A percentile compares a stretch with the other conserved stretches of the same genome.
These are phyloP conservation scores for Erebia aethiops DNA, from an alignment of 2,888 invertebrate genomes.

Conservation along the genomic window DNA sequence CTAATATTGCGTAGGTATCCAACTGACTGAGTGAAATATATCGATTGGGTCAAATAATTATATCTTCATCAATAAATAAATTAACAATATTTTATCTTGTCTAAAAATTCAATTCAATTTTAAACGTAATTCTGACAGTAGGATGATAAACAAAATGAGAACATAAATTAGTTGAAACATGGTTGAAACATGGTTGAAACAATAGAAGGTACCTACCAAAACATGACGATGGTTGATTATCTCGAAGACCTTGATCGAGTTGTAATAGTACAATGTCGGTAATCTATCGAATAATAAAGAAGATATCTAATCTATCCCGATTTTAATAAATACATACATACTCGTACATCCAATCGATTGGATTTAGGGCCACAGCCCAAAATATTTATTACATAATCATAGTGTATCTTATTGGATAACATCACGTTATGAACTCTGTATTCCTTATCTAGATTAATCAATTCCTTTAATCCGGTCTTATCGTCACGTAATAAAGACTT, in stretches of 20 bases:
- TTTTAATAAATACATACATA: background rate
- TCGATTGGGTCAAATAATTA: too few relatives aligned
- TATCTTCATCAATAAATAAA: too few relatives aligned
- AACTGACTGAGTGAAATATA: too few relatives aligned
- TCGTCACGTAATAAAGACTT: background rate
- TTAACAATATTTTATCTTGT: too few relatives aligned
- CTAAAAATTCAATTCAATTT: too few relatives aligned
- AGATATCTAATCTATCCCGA: slow-evolving; percentile 14
- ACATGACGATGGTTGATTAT: background rate
- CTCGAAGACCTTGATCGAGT: slow-evolving; percentile 4
- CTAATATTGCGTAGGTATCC: too few relatives aligned
- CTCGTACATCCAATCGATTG: background rate
- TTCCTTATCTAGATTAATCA: background rate
- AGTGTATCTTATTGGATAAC: background rate
- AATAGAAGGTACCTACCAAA: background rate
- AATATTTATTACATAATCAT: too few relatives aligned
- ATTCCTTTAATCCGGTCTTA: slow-evolving; percentile 6
- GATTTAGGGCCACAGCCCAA: background rate
- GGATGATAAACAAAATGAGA: background rate
- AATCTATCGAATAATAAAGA: slow-evolving; percentile 13
- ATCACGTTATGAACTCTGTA: background rate
- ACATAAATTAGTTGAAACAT: background rate
- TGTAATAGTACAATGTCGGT: slow-evolving; percentile 1
- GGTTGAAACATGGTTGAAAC: too few relatives aligned
- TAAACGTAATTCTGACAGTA: too few relatives aligned